These are phyloP conservation scores for Azemiops feae DNA, from an alignment of 2,113 vertebrate genomes.

Conservation along the genomic window DNA sequence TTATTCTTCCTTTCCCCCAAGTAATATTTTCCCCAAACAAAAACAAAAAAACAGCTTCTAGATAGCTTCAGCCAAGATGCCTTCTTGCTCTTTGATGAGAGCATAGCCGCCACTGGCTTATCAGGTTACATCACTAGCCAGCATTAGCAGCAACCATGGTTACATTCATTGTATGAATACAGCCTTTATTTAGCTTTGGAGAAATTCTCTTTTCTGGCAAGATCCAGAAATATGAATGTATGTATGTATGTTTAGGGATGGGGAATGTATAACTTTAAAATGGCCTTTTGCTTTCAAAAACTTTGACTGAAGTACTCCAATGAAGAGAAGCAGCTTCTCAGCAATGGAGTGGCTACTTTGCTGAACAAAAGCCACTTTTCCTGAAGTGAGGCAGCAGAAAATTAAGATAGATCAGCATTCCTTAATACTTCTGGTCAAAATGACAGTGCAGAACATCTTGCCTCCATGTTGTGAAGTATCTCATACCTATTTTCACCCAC, in stretches of 20 bases:
- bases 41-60: not conserved
- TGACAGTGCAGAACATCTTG: not conserved
- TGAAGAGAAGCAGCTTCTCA: not conserved
- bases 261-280: not conserved
- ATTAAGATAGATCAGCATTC: not conserved
- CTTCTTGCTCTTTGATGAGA: not conserved
- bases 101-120: not conserved
- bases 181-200: not conserved
- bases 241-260: not conserved
- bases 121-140: not conserved
- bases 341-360: not conserved
- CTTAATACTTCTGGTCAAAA: not conserved
- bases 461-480: not conserved
- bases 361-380: not conserved
- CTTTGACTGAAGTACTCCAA: not conserved
- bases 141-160: not conserved
- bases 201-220: not conserved
- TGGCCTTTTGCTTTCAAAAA: not conserved
- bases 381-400: not conserved
- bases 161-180: not conserved
- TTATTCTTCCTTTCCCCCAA: not conserved
- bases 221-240: not conserved
- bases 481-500: not conserved
- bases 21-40: not conserved
- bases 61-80: not conserved